phyloP scores from a whole-genome alignment of 2,888 invertebrate species.

The Venustoraphidia nigricollis region DNA sequence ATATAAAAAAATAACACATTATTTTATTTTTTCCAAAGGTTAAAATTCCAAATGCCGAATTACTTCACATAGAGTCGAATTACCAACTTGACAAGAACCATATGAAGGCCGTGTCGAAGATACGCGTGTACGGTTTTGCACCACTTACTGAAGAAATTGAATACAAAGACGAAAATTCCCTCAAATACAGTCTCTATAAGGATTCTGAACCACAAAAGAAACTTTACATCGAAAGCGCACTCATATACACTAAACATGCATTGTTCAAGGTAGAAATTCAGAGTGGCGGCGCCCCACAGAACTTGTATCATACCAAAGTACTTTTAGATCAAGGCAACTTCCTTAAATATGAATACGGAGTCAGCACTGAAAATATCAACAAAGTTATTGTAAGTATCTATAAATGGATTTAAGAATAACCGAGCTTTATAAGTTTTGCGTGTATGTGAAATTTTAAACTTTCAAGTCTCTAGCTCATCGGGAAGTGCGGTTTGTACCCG shows the following conservation, averaged over 20 bases:
- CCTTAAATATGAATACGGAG: conserved; percentile 44
- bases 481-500: too few species aligned
- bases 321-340: conserved; percentile 45
- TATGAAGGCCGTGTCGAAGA: conserved; percentile 34
- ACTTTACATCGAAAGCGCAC: conserved; percentile 7
- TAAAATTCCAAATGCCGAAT: conserved; percentile 30
- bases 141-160: conserved; percentile 32
- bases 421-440: too few species aligned
- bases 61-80: conserved; percentile 35
- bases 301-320: conserved; percentile 38
- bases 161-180: conserved; percentile 38
- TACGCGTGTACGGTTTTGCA: conserved; percentile 34
- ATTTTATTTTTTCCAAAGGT: conserved; percentile 8
- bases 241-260: neutral
- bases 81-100: conserved; percentile 31
- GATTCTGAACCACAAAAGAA: conserved; percentile 30
- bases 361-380: conserved; percentile 39
- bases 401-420: too few species aligned
- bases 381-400: neutral
- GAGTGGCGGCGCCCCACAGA: conserved; percentile 37
- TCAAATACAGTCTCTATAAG: conserved; percentile 35
- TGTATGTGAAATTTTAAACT: too few species aligned
- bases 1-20: too few species aligned
- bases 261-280: conserved; percentile 34
- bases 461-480: too few species aligned